A percentile compares a stretch with the other conserved stretches of the same genome.
Evolutionary conservation across 2,113 vertebrate genomes (phyloP).

Genomic region (Etheostoma spectabile): DNA sequence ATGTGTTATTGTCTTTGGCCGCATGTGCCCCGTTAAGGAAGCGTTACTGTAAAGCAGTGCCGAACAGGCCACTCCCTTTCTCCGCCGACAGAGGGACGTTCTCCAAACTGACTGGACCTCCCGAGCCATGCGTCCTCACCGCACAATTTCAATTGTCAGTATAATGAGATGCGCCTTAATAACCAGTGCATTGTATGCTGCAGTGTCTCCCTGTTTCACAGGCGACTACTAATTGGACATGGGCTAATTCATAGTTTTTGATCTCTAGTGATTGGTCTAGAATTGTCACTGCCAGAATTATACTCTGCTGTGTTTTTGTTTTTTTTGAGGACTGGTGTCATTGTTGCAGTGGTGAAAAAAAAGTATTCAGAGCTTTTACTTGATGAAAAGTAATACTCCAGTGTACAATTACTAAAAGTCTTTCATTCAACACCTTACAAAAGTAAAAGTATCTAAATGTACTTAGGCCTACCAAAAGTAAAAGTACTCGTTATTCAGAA

Average conservation of each 20-base stretch:
- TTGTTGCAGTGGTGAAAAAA: not conserved
- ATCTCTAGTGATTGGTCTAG: not conserved
- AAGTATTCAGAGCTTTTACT: too few species aligned
- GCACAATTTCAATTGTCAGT: slow-evolving; percentile 1
- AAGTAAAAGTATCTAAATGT: too few species aligned
- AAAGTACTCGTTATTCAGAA: too few species aligned
- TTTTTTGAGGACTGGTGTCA: not conserved
- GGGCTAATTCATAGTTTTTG: not conserved
- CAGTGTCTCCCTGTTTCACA: not conserved
- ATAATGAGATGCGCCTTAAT: slow-evolving; percentile 9
- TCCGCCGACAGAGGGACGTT: slow-evolving; percentile 64
- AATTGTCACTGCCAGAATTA: not conserved
- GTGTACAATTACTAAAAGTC: too few species aligned
- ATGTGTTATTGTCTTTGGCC: slow-evolving; percentile 33
- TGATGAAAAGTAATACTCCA: too few species aligned
- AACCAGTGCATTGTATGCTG: not conserved
- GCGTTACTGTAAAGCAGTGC: slow-evolving; percentile 62
- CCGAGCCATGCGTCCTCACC: not conserved
- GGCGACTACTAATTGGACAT: not conserved
- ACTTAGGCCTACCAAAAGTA: too few species aligned
- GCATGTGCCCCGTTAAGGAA: slow-evolving; percentile 33
- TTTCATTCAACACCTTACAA: too few species aligned
- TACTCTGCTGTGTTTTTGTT: not conserved
- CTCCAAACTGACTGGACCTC: slow-evolving; percentile 33
- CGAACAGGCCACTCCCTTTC: slow-evolving; percentile 63